Percentiles rank a stretch among this genome's conserved stretches.
phyloP scores from a whole-genome alignment of 1,140 invertebrate genomes.

The Acromyrmex charruanus region DNA sequence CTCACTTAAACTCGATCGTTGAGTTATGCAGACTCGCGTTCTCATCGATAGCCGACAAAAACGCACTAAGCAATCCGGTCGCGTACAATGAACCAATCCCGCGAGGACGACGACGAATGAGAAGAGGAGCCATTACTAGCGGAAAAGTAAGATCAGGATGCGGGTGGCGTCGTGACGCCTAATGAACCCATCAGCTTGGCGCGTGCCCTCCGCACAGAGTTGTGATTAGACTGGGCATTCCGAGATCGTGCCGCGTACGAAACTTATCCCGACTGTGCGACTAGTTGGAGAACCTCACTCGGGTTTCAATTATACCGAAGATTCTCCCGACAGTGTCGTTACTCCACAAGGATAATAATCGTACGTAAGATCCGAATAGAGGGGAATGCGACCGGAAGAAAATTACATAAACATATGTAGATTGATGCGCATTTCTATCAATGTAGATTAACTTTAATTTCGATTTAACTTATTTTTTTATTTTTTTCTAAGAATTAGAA shows the following conservation, averaged over 20 bases:
- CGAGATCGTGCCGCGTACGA: slow-evolving; percentile 50
- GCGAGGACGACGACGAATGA: slow-evolving; percentile 62
- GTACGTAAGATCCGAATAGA: slow-evolving; percentile 16
- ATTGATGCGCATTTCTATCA: neutral
- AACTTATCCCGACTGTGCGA: slow-evolving; percentile 63
- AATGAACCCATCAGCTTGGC: slow-evolving; percentile 78
- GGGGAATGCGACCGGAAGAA: neutral
- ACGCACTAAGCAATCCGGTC: slow-evolving; percentile 75
- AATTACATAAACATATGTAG: slow-evolving; percentile 30
- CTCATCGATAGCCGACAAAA: slow-evolving; percentile 12
- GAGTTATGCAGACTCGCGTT: slow-evolving; percentile 45
- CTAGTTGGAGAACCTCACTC: slow-evolving; percentile 28
- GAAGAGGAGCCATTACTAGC: slow-evolving; percentile 59
- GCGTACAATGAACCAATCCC: slow-evolving; percentile 76
- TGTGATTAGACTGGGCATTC: slow-evolving; percentile 80
- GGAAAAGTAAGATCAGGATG: slow-evolving; percentile 78
- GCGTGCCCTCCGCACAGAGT: slow-evolving; percentile 72
- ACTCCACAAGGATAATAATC: slow-evolving; percentile 38
- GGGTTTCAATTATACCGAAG: slow-evolving; percentile 69
- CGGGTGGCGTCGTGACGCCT: slow-evolving; percentile 74
- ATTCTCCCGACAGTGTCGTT: slow-evolving; percentile 56
- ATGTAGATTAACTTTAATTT: too few relatives aligned
- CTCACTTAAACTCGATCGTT: slow-evolving; percentile 29
- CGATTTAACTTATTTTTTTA: too few relatives aligned
- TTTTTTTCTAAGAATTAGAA: too few relatives aligned